A percentile compares a stretch with the other conserved stretches of the same genome.
phyloP scores from a whole-genome alignment of 2,888 invertebrate species.

The Melanophora roralis region DNA sequence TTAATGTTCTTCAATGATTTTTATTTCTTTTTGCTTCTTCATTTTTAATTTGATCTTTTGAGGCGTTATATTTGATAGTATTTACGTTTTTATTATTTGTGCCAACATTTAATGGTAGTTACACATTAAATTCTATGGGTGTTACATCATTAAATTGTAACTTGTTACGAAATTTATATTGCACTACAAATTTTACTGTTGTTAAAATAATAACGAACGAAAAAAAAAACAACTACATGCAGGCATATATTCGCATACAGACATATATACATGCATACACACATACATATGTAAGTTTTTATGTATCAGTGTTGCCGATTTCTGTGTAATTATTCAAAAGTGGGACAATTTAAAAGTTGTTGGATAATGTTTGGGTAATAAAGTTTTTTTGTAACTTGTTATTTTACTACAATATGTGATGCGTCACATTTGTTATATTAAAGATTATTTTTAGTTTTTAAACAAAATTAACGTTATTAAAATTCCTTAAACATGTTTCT shows the following conservation, averaged over 20 bases:
- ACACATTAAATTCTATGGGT: background rate
- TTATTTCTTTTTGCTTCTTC: conserved; percentile 9
- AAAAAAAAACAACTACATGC: background rate
- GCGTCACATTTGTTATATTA: too few relatives aligned
- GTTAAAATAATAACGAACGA: background rate
- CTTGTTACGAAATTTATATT: conserved; percentile 32
- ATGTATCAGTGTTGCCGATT: too few relatives aligned
- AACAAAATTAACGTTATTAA: too few relatives aligned
- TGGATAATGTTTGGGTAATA: too few relatives aligned
- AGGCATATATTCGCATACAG: too few relatives aligned
- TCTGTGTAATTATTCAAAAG: too few relatives aligned
- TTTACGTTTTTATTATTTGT: background rate
- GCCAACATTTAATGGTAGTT: conserved; percentile 18
- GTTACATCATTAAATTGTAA: conserved; percentile 31
- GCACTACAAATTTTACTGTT: conserved; percentile 23
- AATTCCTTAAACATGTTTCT: too few relatives aligned
- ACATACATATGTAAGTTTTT: background rate
- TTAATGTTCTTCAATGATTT: background rate
- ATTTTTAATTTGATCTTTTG: conserved; percentile 41
- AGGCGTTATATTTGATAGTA: conserved; percentile 34
- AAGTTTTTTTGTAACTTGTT: too few relatives aligned
- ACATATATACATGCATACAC: too few relatives aligned
- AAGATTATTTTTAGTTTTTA: too few relatives aligned
- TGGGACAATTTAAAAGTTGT: too few relatives aligned
- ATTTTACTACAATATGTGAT: too few relatives aligned